Percentiles rank a stretch among this genome's conserved stretches.
phyloP scores from a whole-genome alignment of 2,113 vertebrate species.

The Struthidea cinerea region DNA sequence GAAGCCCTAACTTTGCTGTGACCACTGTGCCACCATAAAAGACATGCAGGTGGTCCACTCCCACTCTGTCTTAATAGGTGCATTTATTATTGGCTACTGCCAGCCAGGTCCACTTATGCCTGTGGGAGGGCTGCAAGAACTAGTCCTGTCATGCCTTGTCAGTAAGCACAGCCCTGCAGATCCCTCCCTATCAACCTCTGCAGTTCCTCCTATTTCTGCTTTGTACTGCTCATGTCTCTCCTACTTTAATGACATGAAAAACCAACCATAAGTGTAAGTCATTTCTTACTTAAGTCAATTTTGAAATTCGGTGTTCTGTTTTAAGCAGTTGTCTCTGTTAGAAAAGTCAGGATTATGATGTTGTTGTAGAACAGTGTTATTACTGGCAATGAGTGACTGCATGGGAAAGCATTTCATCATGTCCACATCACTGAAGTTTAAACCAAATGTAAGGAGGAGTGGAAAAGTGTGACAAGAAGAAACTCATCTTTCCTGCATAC shows the following conservation, averaged over 20 bases:
- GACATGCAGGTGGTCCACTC: not conserved
- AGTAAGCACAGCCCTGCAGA: not conserved
- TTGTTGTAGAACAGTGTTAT: not conserved
- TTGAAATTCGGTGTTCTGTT: not conserved
- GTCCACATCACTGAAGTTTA: not conserved
- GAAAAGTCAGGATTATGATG: not conserved
- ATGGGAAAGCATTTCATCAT: not conserved
- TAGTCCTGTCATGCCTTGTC: not conserved
- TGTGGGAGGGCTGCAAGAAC: not conserved
- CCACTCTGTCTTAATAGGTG: not conserved
- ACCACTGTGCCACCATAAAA: not conserved
- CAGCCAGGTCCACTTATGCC: not conserved
- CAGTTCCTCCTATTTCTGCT: not conserved
- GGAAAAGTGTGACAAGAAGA: not conserved
- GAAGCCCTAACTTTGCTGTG: not conserved
- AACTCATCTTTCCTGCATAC: not conserved
- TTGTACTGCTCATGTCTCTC: rapidly evolving
- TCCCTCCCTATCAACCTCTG: not conserved
- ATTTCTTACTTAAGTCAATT: not conserved
- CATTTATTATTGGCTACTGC: not conserved
- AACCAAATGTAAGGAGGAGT: not conserved
- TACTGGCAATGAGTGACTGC: not conserved
- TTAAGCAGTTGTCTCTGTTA: not conserved
- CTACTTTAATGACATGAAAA: not conserved
- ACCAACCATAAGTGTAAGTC: not conserved